Base-by-base conservation (phyloP, 2,797 vertebrate species). In the Sebastolobus altivelis region DNA sequence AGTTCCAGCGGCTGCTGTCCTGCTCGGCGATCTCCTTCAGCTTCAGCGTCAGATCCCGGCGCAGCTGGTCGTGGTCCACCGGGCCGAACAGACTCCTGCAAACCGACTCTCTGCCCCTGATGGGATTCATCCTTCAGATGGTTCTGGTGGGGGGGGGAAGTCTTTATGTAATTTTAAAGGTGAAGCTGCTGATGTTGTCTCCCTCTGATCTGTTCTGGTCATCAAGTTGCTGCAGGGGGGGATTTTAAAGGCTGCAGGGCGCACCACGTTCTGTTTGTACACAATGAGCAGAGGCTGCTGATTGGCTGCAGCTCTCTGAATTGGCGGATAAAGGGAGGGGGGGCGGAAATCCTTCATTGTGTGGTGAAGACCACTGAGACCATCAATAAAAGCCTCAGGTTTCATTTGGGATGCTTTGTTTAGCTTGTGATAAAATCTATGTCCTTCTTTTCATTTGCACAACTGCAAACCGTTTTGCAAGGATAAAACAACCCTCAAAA, bases 61-160 rank as follows among this genome's bases (percentile, higher is more conserved):
- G 92, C 89, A 98, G 94, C 92, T 97, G 95, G 43, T 96, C 96
- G 69, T 97, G 97, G 85, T 97, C 97, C 81, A 97, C 96, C 1
- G 97, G 95, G 81, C 97, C 98, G 65, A 98, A 98, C n/a, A 99
- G 95, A 62, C 87, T 96, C 88, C 97, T 94, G 86, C 97, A 96
- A 3, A 95, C 97, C 29, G 95, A 93, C 29, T 93, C 90, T 73
- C 90, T 90, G 72, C 89, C 76, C 38, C 88, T 85, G 3, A 80
- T 91, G 56, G 95, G 79, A 29, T 93, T 86, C 94, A 93, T 94
- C 52, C 37, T 88, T 10, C 3, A 18, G 13, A 4, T 13, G 8
- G 14, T 22, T 49, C 33, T 25, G 33, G 25, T 29, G 13, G 35
- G 40, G 29, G 4, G 6, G 22, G 35, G 22, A 25, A 25, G 31